These are phyloP conservation scores for Poecilus cupreus DNA, from an alignment of 2,888 invertebrate genomes.

Conservation along the genomic window DNA sequence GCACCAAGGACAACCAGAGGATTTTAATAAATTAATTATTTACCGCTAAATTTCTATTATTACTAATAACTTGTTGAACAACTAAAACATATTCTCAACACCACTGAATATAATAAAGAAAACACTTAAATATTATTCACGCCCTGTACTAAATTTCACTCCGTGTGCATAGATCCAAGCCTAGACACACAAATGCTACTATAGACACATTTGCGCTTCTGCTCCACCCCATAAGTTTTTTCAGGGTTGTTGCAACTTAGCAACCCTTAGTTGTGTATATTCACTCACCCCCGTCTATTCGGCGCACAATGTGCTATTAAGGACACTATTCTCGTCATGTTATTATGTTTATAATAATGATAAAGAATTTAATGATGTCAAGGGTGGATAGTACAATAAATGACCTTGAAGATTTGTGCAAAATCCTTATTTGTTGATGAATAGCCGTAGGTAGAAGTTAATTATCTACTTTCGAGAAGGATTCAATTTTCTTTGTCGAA, in stretches of 20 bases:
- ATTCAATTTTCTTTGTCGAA: no score
- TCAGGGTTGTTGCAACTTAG: conserved; percentile 45
- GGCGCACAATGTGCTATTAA: conserved; percentile 15
- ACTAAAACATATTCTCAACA: background rate
- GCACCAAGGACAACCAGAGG: no score
- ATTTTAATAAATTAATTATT: no score
- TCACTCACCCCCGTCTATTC: conserved; percentile 6
- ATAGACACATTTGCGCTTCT: background rate
- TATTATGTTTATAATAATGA: conserved; percentile 9
- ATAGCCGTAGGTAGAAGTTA: background rate
- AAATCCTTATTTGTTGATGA: background rate
- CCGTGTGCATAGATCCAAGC: background rate
- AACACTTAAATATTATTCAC: background rate
- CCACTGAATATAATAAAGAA: background rate
- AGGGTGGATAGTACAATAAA: conserved; percentile 31
- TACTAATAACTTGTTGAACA: conserved; percentile 12
- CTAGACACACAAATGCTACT: conserved; percentile 16
- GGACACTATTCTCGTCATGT: conserved; percentile 16
- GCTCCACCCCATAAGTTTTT: conserved; percentile 17
- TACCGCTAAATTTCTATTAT: background rate
- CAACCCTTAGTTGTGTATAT: conserved; percentile 43
- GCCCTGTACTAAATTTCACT: background rate
- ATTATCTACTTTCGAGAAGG: background rate
- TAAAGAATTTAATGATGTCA: conserved; percentile 38
- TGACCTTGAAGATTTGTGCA: conserved; percentile 31